Conservation (phyloP, 2,113 vertebrate species). For the Stigmatopora argus region DNA sequence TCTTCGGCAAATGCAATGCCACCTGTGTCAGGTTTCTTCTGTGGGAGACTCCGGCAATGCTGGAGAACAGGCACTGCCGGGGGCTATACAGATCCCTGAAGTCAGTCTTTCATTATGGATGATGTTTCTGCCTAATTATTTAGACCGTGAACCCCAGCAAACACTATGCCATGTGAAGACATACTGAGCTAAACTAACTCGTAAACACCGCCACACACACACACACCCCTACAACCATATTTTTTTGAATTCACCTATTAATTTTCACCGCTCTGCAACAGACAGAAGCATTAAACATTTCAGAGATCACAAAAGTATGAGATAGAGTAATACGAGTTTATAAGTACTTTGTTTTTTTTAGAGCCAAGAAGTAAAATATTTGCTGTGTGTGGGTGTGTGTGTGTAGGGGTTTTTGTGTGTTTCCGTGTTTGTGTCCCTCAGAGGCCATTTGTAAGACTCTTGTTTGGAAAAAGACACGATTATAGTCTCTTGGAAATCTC, state of each 20-base stretch:
- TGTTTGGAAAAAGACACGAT: slow-evolving; percentile 43
- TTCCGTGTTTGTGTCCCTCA: neutral
- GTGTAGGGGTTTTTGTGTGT: slow-evolving; percentile 9
- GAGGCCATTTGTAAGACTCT: slow-evolving; percentile 41
- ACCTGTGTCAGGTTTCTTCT: slow-evolving; percentile 48
- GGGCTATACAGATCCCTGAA: slow-evolving; percentile 75
- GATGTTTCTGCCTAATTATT: slow-evolving; percentile 78
- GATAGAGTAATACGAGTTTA: slow-evolving; percentile 24
- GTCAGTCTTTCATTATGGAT: slow-evolving; percentile 78
- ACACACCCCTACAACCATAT: slow-evolving; percentile 6
- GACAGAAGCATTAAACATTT: slow-evolving; percentile 41
- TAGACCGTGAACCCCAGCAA: slow-evolving; percentile 59
- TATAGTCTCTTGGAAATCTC: slow-evolving; percentile 45
- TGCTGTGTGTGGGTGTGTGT: slow-evolving; percentile 6
- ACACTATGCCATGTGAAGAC: slow-evolving; percentile 32
- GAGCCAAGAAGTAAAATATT: slow-evolving; percentile 20
- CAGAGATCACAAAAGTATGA: slow-evolving; percentile 30
- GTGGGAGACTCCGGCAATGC: slow-evolving; percentile 42
- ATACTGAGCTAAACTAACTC: neutral
- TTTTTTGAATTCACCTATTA: slow-evolving; percentile 16
- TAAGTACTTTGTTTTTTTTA: slow-evolving; percentile 42
- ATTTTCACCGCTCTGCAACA: slow-evolving; percentile 18
- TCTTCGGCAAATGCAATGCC: slow-evolving; percentile 34
- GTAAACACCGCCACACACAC: slow-evolving; percentile 36
- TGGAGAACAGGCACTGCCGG: slow-evolving; percentile 64